Evolutionary conservation across 2,113 vertebrate species (phyloP).

Genomic region (Halcyon senegalensis): DNA sequence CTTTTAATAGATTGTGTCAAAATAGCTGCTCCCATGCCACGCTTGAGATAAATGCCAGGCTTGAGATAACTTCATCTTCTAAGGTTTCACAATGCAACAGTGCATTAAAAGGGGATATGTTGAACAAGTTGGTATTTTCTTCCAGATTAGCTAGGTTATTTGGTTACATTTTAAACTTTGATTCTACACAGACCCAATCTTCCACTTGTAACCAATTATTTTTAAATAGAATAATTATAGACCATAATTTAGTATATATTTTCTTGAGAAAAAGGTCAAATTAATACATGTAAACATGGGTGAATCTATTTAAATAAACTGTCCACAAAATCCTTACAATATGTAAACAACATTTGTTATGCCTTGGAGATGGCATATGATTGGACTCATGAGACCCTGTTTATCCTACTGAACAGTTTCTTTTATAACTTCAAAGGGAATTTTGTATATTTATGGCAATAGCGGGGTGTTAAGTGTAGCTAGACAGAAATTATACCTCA

Average conservation of each 20-base stretch:
- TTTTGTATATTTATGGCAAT: conserved; percentile 78
- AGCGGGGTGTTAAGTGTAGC: conserved; percentile 77
- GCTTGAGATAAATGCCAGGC: neutral
- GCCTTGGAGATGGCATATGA: conserved; percentile 75
- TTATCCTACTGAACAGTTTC: conserved; percentile 76
- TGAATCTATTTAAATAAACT: conserved; percentile 78
- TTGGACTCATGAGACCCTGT: conserved; percentile 75
- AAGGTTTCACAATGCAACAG: neutral
- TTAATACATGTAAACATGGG: conserved; percentile 75
- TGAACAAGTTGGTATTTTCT: conserved; percentile 50
- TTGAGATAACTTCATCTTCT: conserved; percentile 15
- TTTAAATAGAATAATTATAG: conserved; percentile 67
- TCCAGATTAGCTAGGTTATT: conserved; percentile 57
- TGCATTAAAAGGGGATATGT: neutral
- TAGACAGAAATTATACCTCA: conserved; percentile 78
- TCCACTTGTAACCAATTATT: conserved; percentile 62
- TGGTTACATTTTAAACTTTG: conserved; percentile 53
- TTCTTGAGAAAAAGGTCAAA: conserved; percentile 72
- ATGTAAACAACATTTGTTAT: conserved; percentile 83
- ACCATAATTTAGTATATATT: conserved; percentile 63
- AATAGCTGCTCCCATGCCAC: neutral
- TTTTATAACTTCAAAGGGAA: conserved; percentile 80
- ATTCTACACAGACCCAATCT: conserved; percentile 7
- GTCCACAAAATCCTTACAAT: conserved; percentile 73
- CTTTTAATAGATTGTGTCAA: neutral